phyloP scores from a whole-genome alignment of 1,140 invertebrate genomes.

The Drosophila equinoxialis region DNA sequence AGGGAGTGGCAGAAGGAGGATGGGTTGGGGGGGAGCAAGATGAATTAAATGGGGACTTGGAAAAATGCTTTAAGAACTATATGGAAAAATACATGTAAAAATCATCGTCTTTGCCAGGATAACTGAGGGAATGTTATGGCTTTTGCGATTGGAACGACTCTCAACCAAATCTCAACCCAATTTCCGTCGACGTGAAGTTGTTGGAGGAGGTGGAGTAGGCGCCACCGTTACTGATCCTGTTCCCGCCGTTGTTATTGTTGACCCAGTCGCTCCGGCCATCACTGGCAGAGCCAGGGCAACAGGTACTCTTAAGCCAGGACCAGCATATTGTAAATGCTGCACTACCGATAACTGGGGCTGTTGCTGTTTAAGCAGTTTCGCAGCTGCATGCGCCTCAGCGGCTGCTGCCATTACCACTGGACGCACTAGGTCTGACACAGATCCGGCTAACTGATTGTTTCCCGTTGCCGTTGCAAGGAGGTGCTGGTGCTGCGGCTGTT shows the following conservation, averaged over 20 bases:
- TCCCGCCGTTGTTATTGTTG: conserved; percentile 15
- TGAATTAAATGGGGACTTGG: too few relatives aligned
- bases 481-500: not conserved
- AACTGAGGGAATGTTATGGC: conserved; percentile 30
- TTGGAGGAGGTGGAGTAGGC: not conserved
- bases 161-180: conserved; percentile 40
- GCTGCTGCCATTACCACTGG: conserved; percentile 44
- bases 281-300: conserved; percentile 59
- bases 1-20: not conserved
- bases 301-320: conserved; percentile 33
- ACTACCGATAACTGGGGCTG: conserved; percentile 72
- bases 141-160: not conserved
- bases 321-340: conserved; percentile 65
- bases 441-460: conserved; percentile 7
- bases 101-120: not conserved
- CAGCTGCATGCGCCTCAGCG: conserved; percentile 63
- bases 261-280: conserved; percentile 27
- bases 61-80: conserved; percentile 2
- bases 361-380: conserved; percentile 66
- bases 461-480: not conserved
- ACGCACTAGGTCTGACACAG: conserved; percentile 37
- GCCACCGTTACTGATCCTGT: not conserved
- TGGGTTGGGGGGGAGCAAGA: not conserved
- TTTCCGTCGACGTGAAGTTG: conserved; percentile 27
- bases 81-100: conserved; percentile 1